Conservation (phyloP, 92 coral and sea anemone species). For the Porites cylindrica region DNA sequence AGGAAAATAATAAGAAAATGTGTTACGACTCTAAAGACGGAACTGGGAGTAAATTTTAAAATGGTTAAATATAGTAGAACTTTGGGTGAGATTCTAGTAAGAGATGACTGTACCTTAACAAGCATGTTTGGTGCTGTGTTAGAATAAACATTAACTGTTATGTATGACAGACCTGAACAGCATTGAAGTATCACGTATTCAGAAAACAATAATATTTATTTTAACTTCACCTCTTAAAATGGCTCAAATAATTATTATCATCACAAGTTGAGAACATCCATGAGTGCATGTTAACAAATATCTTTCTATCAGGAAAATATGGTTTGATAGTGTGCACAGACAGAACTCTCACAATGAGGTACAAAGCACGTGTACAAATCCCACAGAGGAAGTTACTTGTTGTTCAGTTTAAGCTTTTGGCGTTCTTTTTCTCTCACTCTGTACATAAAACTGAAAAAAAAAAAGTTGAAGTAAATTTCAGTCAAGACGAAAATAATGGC, state of each 20-base stretch:
- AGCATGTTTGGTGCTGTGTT: too few relatives aligned
- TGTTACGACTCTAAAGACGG: too few relatives aligned
- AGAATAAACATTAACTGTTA: not conserved
- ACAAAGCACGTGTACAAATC: not conserved
- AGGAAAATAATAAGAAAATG: too few relatives aligned
- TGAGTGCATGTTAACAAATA: too few relatives aligned
- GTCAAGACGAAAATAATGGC: too few relatives aligned
- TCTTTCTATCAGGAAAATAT: not conserved
- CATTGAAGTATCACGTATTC: not conserved
- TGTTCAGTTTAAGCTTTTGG: constrained; percentile 50
- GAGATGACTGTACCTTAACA: too few relatives aligned
- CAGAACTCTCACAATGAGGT: not conserved
- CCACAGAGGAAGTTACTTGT: not conserved
- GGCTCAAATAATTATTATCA: not conserved
- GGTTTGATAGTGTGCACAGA: not conserved
- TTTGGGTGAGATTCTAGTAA: too few relatives aligned
- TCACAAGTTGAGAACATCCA: not conserved
- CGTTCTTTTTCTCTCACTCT: constrained; percentile 84
- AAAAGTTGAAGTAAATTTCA: not conserved
- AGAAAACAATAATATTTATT: not conserved
- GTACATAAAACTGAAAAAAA: constrained; percentile 66
- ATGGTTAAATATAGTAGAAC: too few relatives aligned
- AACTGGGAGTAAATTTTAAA: too few relatives aligned
- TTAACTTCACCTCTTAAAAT: constrained; percentile 7
- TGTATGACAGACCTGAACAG: not conserved